phyloP scores from a whole-genome alignment of 2,888 invertebrate species.

The Drosophila hamatofila region DNA sequence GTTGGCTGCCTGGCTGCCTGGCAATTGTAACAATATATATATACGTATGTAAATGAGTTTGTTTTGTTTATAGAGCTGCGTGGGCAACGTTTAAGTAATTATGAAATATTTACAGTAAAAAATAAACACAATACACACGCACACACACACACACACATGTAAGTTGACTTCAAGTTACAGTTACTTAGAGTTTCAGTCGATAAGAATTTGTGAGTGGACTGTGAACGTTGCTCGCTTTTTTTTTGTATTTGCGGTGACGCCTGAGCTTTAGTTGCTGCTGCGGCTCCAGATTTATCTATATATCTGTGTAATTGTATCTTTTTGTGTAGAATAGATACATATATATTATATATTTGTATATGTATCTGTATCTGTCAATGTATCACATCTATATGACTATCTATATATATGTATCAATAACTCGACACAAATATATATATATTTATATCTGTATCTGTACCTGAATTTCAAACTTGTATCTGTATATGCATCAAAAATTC shows the following conservation, averaged over 20 bases:
- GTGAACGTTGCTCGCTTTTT: conserved; percentile 20
- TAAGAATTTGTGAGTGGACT: conserved; percentile 56
- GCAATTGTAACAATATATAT: conserved; percentile 9
- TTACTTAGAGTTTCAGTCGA: conserved; percentile 56
- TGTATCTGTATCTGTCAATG: background rate
- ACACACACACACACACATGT: conserved; percentile 21
- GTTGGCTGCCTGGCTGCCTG: background rate
- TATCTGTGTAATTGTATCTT: conserved; percentile 6
- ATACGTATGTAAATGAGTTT: conserved; percentile 28
- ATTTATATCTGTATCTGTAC: background rate
- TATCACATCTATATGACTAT: background rate
- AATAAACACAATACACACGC: conserved; percentile 22
- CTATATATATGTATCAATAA: background rate
- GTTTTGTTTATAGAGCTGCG: conserved; percentile 37
- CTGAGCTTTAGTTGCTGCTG: background rate
- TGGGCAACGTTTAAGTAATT: conserved; percentile 59
- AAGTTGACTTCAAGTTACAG: conserved; percentile 49
- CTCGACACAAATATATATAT: background rate
- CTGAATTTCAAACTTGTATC: background rate
- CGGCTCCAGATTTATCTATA: conserved; percentile 5
- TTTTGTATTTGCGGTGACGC: conserved; percentile 24
- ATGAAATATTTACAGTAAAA: conserved; percentile 67
- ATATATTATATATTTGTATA: background rate
- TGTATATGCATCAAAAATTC: background rate
- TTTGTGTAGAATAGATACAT: background rate